These are phyloP conservation scores for Lepidostoma basale DNA, from an alignment of 1,140 invertebrate species.

Conservation along the genomic window DNA sequence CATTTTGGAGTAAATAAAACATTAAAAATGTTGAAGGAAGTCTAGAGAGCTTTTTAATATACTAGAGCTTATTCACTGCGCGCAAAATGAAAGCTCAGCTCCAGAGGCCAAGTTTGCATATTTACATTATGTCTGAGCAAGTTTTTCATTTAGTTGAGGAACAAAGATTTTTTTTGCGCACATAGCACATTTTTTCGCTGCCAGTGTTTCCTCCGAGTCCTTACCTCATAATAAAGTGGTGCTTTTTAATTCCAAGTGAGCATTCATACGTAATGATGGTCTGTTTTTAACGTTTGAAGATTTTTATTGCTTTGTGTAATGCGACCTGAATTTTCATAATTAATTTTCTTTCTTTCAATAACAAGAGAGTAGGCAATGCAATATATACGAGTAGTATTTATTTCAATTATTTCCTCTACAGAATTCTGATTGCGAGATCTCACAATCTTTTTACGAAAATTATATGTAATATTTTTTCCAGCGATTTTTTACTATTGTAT, in stretches of 20 bases:
- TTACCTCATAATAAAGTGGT: constrained; percentile 41
- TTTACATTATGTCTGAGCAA: constrained; percentile 29
- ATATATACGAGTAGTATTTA: no score
- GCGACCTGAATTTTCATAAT: no score
- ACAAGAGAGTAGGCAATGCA: no score
- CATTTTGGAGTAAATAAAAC: background rate
- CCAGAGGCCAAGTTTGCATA: constrained; percentile 17
- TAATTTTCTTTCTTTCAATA: no score
- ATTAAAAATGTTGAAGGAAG: background rate
- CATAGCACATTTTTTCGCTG: constrained; percentile 26
- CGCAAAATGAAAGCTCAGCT: background rate
- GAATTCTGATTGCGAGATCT: no score
- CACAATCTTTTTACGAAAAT: no score
- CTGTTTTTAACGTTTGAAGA: no score
- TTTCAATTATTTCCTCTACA: no score
- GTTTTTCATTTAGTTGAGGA: constrained; percentile 39
- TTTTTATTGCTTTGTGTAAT: no score
- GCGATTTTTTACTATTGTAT: no score
- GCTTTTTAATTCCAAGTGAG: background rate
- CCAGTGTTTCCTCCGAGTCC: constrained; percentile 31
- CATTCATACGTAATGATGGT: background rate
- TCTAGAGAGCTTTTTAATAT: constrained; percentile 7
- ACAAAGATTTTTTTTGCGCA: constrained; percentile 38
- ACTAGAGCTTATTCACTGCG: background rate
- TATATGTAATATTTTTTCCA: no score